phyloP scores from a whole-genome alignment of 2,113 vertebrate species.

The Psettodes erumei region DNA sequence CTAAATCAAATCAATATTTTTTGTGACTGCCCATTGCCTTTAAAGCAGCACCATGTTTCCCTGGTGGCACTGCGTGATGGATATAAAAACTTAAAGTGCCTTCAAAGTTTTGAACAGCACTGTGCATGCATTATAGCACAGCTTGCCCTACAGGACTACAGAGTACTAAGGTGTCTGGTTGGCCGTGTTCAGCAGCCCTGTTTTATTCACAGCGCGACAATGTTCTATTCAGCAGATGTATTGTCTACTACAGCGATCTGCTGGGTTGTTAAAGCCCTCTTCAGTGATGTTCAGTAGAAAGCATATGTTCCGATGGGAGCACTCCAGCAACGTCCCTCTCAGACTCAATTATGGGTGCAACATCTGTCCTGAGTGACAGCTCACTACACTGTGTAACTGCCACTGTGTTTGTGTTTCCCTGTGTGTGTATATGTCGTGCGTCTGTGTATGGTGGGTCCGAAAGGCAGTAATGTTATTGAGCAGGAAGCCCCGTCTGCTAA shows the following conservation, averaged over 20 bases:
- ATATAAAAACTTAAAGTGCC: neutral
- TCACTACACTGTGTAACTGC: constrained; percentile 43
- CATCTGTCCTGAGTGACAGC: constrained; percentile 75
- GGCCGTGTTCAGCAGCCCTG: constrained; percentile 3
- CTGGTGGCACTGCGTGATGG: neutral
- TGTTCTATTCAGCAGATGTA: constrained; percentile 47
- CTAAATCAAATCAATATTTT: too few relatives aligned
- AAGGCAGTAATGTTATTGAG: constrained; percentile 61
- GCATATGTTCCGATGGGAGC: constrained; percentile 57
- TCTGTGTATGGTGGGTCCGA: constrained; percentile 36
- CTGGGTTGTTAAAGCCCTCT: constrained; percentile 54
- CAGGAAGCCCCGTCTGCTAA: constrained; percentile 61
- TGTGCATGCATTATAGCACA: neutral
- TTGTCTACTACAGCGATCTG: constrained; percentile 50
- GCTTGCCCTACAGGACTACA: constrained; percentile 8
- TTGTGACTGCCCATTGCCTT: neutral
- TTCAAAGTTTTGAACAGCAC: neutral
- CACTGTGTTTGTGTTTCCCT: constrained; percentile 23
- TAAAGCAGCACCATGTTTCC: neutral
- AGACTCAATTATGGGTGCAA: constrained; percentile 77
- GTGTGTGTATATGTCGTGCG: neutral
- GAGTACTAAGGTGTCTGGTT: constrained; percentile 17
- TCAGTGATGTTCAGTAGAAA: constrained; percentile 64
- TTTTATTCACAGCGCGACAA: constrained; percentile 36
- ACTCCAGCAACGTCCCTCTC: constrained; percentile 57